Conservation (phyloP, 2,113 vertebrate species). For the Steatornis caripensis region DNA sequence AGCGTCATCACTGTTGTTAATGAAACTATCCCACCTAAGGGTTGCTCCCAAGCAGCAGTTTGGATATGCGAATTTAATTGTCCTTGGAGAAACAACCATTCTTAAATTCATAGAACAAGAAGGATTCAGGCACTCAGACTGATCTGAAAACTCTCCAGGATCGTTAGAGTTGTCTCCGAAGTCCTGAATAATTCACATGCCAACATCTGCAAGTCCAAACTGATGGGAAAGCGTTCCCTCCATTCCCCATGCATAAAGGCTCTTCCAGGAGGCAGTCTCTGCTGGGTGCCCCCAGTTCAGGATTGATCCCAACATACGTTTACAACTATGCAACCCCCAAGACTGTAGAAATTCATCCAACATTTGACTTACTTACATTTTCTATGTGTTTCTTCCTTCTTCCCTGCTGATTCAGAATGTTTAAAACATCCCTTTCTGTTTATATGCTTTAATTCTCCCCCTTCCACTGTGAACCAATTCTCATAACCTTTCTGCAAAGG, state of each 20-base stretch:
- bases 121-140: background rate
- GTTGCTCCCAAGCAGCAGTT: background rate
- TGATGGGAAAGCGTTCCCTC: background rate
- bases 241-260: background rate
- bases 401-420: background rate
- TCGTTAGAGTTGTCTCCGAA: background rate
- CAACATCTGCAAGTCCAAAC: background rate
- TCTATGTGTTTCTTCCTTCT: background rate
- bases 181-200: background rate
- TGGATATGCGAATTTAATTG: background rate
- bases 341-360: background rate
- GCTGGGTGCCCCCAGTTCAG: background rate
- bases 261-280: background rate
- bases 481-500: constrained; percentile 13
- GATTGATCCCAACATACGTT: background rate
- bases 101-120: background rate
- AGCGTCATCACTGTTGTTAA: background rate
- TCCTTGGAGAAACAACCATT: background rate
- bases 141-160: background rate
- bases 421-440: constrained; percentile 8
- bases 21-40: background rate
- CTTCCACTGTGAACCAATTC: background rate
- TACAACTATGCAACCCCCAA: background rate
- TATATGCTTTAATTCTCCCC: background rate
- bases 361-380: background rate